Conservation (phyloP, 64 coral and sea anemone species). For the Cladopsammia gracilis region DNA sequence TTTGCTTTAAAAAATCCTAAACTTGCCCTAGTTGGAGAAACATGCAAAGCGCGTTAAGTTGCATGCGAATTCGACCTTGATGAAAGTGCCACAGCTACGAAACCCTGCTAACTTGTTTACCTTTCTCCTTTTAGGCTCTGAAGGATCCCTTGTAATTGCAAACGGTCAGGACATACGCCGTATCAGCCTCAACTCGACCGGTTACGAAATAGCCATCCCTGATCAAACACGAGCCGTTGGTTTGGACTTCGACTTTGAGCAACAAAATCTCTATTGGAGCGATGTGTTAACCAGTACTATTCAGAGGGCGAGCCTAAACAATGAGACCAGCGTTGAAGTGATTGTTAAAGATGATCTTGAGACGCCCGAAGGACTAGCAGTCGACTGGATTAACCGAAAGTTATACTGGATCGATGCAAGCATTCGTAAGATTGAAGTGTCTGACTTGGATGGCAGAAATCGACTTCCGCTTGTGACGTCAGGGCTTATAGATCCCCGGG, state of each 20-base stretch:
- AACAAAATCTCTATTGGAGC: conserved; percentile 76
- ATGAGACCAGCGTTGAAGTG: conserved; percentile 44
- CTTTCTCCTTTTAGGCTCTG: not conserved
- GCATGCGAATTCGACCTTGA: no score
- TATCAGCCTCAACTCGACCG: conserved; percentile 28
- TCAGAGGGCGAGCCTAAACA: conserved; percentile 52
- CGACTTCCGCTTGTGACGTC: conserved; percentile 32
- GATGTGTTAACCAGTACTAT: conserved; percentile 72
- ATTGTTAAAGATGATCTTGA: conserved; percentile 64
- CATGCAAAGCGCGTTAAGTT: no score
- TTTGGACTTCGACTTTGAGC: conserved; percentile 70
- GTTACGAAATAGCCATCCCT: conserved; percentile 50
- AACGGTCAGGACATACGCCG: conserved; percentile 76
- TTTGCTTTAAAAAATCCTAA: no score
- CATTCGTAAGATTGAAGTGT: conserved; percentile 73
- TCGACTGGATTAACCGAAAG: conserved; percentile 91
- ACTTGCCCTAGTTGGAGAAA: no score
- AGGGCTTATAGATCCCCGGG: conserved; percentile 71
- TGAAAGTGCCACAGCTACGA: no score
- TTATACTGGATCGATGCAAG: conserved; percentile 94
- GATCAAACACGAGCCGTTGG: conserved; percentile 64
- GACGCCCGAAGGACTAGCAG: conserved; percentile 76
- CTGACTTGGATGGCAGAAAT: conserved; percentile 74
- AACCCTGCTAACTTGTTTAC: no score
- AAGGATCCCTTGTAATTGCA: conserved; percentile 63